Percentiles rank a stretch among this genome's conserved stretches.
These are phyloP conservation scores for Lota lota DNA, from an alignment of 2,113 vertebrate species.

Conservation along the genomic window DNA sequence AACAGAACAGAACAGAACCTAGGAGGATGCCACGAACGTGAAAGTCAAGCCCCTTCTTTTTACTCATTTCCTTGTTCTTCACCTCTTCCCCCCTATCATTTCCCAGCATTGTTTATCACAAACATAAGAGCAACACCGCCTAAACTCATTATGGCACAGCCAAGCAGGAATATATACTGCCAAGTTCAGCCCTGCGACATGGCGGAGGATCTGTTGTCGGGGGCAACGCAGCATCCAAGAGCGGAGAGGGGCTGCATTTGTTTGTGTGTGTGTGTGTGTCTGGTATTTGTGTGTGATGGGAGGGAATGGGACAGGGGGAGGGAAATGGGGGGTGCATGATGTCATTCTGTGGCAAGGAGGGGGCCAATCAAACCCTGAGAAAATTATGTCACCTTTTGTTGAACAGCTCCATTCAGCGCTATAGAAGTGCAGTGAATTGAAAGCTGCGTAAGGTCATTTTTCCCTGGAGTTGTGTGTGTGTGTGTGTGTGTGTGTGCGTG, in stretches of 20 bases:
- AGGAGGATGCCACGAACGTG: too few relatives aligned
- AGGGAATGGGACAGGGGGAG: slow-evolving; percentile 15
- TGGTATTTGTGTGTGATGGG: not conserved
- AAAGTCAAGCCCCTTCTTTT: too few relatives aligned
- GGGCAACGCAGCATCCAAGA: slow-evolving; percentile 80
- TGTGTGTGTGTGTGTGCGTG: slow-evolving; percentile 49
- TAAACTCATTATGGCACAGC: slow-evolving; percentile 64
- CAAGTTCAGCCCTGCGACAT: slow-evolving; percentile 73
- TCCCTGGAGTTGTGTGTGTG: slow-evolving; percentile 41
- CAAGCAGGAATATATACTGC: slow-evolving; percentile 56
- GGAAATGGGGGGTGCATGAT: slow-evolving; percentile 66
- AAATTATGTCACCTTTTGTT: slow-evolving; percentile 87
- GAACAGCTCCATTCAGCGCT: slow-evolving; percentile 81
- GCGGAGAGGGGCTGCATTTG: slow-evolving; percentile 40
- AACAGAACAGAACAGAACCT: too few relatives aligned
- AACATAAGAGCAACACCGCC: slow-evolving; percentile 60
- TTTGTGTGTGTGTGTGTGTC: slow-evolving; percentile 2
- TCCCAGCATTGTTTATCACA: slow-evolving; percentile 70
- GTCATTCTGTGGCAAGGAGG: slow-evolving; percentile 72
- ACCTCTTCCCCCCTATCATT: slow-evolving; percentile 41
- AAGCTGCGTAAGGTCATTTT: slow-evolving; percentile 77
- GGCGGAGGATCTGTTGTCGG: slow-evolving; percentile 71
- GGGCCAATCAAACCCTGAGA: slow-evolving; percentile 78
- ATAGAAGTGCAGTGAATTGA: slow-evolving; percentile 83
- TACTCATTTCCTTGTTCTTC: not conserved